Base-by-base conservation (phyloP, 2,797 vertebrate species). In the Lemur catta region DNA sequence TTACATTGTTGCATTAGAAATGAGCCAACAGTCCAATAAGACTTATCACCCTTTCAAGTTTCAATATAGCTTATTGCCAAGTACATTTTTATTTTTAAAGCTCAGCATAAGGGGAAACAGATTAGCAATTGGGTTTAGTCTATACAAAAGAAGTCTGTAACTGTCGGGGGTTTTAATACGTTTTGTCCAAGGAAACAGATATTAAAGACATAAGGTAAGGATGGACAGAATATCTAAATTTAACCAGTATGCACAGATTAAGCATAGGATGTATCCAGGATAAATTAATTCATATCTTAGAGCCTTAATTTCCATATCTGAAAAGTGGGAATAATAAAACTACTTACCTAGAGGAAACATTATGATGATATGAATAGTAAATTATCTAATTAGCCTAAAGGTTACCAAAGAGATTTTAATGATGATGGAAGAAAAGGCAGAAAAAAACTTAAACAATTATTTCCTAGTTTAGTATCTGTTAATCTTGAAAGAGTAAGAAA, bases 21-120 rank as follows among this genome's bases (percentile, higher is more conserved):
- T 96, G 97, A 97, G 97, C 97, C 97, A 97, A 41, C 59, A 95
- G 94, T 95, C 96, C 97, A 97, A 92, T 97, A 91, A 97, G 94
- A 95, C 95, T 98, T 96, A 97, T 96, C 97, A 97, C 97, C 97
- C 97, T 97, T 98, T 98, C 97, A 97, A 95, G 95, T 97, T 97
- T 97, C 97, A 96, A 95, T 96, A 95, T 43, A 97, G 93, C 63
- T 96, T 97, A 97, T 97, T 97, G 97, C 97, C 97, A 97, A 98
- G 94, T 93, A 87, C 97, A 90, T 97, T 97, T 95, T 98, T 97
- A 97, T 97, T 98, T 97, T 97, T 97, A 98, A 97, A 97, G 97
- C 96, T 97, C 89, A 90, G 95, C 97, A 97, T 97, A 96, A 87
- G 97, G 97, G 89, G 95, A 97, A 95, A 92, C 97, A 98, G 97